Percentiles rank a stretch among this genome's conserved stretches.
phyloP scores from a whole-genome alignment of 2,797 vertebrate genomes.

The Syncerus caffer region DNA sequence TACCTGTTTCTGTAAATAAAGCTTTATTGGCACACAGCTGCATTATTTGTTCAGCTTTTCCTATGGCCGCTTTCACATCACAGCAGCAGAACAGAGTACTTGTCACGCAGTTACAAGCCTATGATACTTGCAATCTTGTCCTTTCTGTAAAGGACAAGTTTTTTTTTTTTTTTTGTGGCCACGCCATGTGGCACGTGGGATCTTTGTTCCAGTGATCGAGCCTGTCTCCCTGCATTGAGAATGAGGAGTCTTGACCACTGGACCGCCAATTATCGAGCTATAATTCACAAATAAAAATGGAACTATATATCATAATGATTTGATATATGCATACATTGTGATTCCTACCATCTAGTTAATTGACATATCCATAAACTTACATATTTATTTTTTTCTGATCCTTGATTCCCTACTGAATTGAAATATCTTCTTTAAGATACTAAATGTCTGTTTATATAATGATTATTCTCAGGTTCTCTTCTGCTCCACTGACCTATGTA shows the following conservation, averaged over 20 bases:
- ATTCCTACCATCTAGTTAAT: not conserved
- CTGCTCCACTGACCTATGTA: not conserved
- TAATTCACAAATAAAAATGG: not conserved
- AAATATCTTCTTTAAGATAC: not conserved
- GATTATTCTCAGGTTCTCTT: not conserved
- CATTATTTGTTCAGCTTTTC: not conserved
- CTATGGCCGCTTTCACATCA: not conserved
- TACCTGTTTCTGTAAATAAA: not conserved
- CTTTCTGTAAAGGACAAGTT: not conserved
- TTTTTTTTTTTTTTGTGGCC: not conserved
- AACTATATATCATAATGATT: not conserved
- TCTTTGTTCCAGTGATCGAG: not conserved
- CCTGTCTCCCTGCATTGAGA: not conserved
- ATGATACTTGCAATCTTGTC: not conserved
- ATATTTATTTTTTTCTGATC: not conserved
- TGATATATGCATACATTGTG: not conserved
- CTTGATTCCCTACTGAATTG: not conserved
- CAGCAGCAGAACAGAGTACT: not conserved
- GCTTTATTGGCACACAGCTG: not conserved
- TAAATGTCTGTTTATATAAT: too few species aligned
- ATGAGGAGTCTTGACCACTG: not conserved
- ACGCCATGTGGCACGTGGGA: not conserved
- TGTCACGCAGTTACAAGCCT: not conserved
- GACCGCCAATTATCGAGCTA: not conserved
- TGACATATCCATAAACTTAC: not conserved